Percentiles rank a stretch among this genome's conserved stretches.
Evolutionary conservation across 2,797 vertebrate species (phyloP).

Genomic region (Gallinago nigripennis): DNA sequence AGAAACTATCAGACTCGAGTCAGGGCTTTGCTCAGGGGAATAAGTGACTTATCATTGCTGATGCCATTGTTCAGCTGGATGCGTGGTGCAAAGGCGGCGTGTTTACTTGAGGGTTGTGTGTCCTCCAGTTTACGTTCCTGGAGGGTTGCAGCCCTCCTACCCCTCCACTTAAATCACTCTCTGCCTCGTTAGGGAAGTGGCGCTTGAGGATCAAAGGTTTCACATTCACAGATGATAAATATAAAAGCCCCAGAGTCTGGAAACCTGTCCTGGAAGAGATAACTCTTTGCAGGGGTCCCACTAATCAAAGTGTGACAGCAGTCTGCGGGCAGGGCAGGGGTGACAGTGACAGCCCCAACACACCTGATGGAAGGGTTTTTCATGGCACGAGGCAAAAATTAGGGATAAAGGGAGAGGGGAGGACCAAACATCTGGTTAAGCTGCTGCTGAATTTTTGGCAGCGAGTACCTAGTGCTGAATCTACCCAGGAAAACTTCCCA

Average conservation of each 20-base stretch:
- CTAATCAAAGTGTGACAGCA: neutral
- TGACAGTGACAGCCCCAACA: fast-evolving
- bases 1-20: neutral
- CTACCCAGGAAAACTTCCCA: neutral
- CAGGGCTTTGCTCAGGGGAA: neutral
- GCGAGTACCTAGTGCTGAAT: fast-evolving
- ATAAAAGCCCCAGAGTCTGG: neutral
- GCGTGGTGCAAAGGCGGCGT: neutral
- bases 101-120: constrained; percentile 33
- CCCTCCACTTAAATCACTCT: neutral
- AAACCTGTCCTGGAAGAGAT: neutral
- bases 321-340: fast-evolving
- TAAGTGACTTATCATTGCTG: neutral
- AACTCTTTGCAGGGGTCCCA: neutral
- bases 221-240: neutral
- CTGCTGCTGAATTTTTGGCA: neutral
- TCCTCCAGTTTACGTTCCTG: neutral
- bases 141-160: neutral
- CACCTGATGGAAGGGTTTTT: neutral
- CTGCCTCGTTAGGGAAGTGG: neutral
- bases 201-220: neutral
- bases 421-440: neutral
- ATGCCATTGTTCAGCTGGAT: neutral
- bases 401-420: neutral
- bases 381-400: neutral